Percentiles rank a stretch among this genome's conserved stretches.
These are phyloP conservation scores for Falco biarmicus DNA, from an alignment of 2,797 vertebrate genomes.

Conservation along the genomic window DNA sequence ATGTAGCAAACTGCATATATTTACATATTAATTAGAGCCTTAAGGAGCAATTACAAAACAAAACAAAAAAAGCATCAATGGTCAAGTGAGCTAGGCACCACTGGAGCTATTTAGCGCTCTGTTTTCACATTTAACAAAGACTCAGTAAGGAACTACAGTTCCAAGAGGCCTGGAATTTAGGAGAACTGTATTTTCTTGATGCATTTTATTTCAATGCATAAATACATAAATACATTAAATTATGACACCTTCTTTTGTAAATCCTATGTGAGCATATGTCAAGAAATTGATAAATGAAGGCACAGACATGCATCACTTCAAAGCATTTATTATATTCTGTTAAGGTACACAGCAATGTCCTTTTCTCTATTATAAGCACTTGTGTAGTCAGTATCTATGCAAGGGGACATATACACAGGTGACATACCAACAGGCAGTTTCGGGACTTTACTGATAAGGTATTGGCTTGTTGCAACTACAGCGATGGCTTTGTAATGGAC, in stretches of 20 bases:
- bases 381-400: fast-evolving
- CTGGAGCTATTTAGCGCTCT: not conserved
- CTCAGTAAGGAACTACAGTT: not conserved
- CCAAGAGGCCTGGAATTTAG: not conserved
- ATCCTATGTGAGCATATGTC: not conserved
- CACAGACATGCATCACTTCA: not conserved
- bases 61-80: not conserved
- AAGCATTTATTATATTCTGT: not conserved
- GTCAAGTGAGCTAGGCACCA: not conserved
- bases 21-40: not conserved
- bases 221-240: not conserved
- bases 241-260: not conserved
- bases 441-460: not conserved
- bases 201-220: not conserved
- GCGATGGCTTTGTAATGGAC: not conserved
- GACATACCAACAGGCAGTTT: fast-evolving
- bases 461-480: not conserved
- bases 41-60: not conserved
- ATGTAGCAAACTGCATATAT: not conserved
- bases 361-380: not conserved
- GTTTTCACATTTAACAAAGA: not conserved
- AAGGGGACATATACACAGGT: fast-evolving
- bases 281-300: not conserved
- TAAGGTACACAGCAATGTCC: not conserved
- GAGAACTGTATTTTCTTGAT: not conserved